Percentiles rank a stretch among this genome's conserved stretches.
Evolutionary conservation across 2,888 invertebrate species (phyloP).

Genomic region (Drosophila ezoana): DNA sequence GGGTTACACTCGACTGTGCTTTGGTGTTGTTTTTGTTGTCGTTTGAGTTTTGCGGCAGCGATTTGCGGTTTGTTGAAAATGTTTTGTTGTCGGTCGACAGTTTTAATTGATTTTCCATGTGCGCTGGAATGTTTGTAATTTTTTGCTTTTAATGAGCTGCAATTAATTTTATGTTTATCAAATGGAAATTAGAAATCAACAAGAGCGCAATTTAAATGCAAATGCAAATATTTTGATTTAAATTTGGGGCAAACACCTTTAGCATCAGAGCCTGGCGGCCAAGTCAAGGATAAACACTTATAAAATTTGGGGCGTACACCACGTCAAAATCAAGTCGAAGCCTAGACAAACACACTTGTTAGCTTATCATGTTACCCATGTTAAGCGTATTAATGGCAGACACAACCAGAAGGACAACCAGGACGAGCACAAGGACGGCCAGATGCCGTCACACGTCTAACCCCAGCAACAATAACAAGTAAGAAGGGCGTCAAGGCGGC

Average conservation of each 20-base stretch:
- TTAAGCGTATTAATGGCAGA: conserved; percentile 72
- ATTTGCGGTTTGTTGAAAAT: conserved; percentile 65
- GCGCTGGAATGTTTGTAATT: conserved; percentile 22
- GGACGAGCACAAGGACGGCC: conserved; percentile 22
- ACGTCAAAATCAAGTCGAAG: conserved; percentile 70
- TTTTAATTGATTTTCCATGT: conserved; percentile 76
- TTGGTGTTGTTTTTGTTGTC: conserved; percentile 16
- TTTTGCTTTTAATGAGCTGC: conserved; percentile 61
- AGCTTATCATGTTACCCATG: conserved; percentile 76
- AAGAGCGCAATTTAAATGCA: conserved; percentile 11
- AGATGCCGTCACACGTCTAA: conserved; percentile 44
- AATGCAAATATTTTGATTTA: conserved; percentile 24
- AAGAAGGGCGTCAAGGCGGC: conserved; percentile 59
- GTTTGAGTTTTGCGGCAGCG: conserved; percentile 59
- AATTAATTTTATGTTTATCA: conserved; percentile 56
- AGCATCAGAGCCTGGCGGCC: conserved; percentile 1
- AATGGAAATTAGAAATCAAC: conserved; percentile 40
- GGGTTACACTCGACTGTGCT: conserved; percentile 12
- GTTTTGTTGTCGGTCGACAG: conserved; percentile 62
- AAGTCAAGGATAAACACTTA: conserved; percentile 48
- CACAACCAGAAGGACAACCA: conserved; percentile 28
- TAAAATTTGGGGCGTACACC: conserved; percentile 29
- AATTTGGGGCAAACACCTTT: conserved; percentile 20
- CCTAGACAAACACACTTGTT: conserved; percentile 79
- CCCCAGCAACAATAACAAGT: conserved; percentile 15